Base-by-base conservation (phyloP, 1,140 invertebrate genomes). In the Maconellicoccus hirsutus region DNA sequence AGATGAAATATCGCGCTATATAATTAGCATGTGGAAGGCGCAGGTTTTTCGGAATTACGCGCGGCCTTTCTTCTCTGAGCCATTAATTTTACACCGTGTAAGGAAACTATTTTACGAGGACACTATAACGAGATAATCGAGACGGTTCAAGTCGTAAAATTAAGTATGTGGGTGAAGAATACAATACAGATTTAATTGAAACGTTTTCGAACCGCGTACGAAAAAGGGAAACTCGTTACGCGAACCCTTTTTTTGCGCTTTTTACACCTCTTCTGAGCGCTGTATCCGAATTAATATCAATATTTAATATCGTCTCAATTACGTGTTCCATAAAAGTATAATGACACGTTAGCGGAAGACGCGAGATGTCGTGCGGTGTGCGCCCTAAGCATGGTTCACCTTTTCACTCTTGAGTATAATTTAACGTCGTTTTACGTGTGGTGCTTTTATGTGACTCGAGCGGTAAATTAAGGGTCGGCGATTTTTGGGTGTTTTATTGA, bases 81-180 rank as follows among this genome's bases (percentile, higher is more conserved):
- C 42, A 52, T 52, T 52, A 52, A 52, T 52, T 52, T 52, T 52
- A 52, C 42, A 52, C 42, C 42, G 42, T 52, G 42, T 52, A 52
- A 52, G 42, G 42, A 52, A 52, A 52, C 42, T 52, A 52, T 52
- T 52, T 52, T 52, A 52, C 42, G 42, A 52, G 42, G 42, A 52
- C 42, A 52, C 42, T 52, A 52, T 19, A 52, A 52, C 42, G 12
- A 52, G 42, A 52, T 52, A 52, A 52, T 52, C 42, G 42, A 52
- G 42, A 52, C 42, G 42, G 42, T 19, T 52, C 10, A 19, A 52
- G 42, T 52, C 42, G 42, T 52, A 52, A 52, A 52, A 52, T 19
- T 52, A 52, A 52, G 42, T 52, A 52, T 52, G 42, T 52, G 42
- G 42, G 42, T 52, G 42, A 52, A 52, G 42, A 52, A 52, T 19